Conservation (phyloP, 2,113 vertebrate genomes). For the Phalacrocorax pelagicus region DNA sequence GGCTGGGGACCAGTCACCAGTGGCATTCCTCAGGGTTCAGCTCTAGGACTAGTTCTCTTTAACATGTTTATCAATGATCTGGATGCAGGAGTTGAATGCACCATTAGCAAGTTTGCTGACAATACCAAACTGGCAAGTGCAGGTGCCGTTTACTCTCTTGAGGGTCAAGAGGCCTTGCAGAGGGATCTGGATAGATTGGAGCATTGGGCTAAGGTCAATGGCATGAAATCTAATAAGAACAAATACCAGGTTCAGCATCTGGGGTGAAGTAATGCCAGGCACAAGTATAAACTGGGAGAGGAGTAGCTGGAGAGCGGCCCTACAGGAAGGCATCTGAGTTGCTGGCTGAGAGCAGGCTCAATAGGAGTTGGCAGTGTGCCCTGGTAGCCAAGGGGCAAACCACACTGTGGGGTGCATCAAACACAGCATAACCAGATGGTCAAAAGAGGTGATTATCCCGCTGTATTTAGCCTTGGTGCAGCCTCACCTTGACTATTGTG, state of each 20-base stretch:
- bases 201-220: accelerated
- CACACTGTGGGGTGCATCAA: neutral
- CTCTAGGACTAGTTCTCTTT: neutral
- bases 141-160: neutral
- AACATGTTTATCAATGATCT: neutral
- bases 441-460: accelerated
- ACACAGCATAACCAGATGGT: neutral
- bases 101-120: neutral
- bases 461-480: accelerated
- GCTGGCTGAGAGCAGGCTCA: neutral
- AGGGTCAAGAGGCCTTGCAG: neutral
- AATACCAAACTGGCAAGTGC: neutral
- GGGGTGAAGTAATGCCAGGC: neutral
- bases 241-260: neutral
- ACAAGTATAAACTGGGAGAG: neutral
- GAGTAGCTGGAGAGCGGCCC: neutral
- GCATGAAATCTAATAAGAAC: neutral
- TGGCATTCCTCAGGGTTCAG: neutral
- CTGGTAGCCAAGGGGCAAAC: neutral
- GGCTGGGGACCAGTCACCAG: neutral
- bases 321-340: neutral
- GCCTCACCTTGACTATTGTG: neutral
- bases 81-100: neutral
- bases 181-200: neutral
- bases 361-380: neutral